phyloP scores from a whole-genome alignment of 1,140 invertebrate genomes.

The Tribolium madens region DNA sequence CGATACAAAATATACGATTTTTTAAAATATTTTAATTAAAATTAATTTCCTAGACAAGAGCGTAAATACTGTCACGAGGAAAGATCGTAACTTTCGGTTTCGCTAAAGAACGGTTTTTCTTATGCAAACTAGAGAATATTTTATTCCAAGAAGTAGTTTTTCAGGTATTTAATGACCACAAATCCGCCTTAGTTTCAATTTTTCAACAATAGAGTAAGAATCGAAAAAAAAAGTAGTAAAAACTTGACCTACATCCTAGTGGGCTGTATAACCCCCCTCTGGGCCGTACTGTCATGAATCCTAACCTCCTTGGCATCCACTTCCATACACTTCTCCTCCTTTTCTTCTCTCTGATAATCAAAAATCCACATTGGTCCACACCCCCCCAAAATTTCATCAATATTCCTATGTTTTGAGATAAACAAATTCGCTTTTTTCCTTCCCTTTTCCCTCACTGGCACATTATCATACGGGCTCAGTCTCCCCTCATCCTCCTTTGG shows the following conservation, averaged over 20 bases:
- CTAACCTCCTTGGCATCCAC: slow-evolving; percentile 79
- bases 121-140: slow-evolving; percentile 30
- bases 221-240: no score
- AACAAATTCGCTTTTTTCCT: slow-evolving; percentile 70
- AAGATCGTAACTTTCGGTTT: slow-evolving; percentile 20
- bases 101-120: slow-evolving; percentile 12
- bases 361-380: slow-evolving; percentile 71
- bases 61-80: not conserved
- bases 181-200: not conserved
- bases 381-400: slow-evolving; percentile 83
- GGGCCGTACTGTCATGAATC: slow-evolving; percentile 81
- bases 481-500: slow-evolving; percentile 68
- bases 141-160: slow-evolving; percentile 16
- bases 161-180: not conserved
- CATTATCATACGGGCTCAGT: slow-evolving; percentile 79
- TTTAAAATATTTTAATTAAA: slow-evolving; percentile 11
- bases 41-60: slow-evolving; percentile 15
- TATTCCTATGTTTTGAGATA: slow-evolving; percentile 84
- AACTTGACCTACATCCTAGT: slow-evolving; percentile 49
- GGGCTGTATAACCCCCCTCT: slow-evolving; percentile 75
- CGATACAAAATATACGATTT: not conserved
- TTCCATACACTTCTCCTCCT: slow-evolving; percentile 71
- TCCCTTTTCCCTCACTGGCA: slow-evolving; percentile 60
- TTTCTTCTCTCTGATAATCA: slow-evolving; percentile 62
- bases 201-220: no score